Base-by-base conservation (phyloP, 2,113 vertebrate genomes). In the Piprites chloris region DNA sequence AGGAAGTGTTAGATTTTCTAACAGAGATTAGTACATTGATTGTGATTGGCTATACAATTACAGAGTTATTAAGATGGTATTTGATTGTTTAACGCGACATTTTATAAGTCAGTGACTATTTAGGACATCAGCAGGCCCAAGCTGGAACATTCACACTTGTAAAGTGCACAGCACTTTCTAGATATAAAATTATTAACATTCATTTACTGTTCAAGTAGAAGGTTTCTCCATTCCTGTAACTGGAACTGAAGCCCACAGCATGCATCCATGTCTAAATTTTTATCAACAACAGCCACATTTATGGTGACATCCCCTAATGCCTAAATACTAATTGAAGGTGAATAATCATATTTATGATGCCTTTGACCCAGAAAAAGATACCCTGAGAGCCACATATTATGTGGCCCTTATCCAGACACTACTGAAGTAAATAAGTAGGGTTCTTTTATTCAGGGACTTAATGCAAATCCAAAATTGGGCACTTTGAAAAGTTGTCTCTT, bases 1-100 rank as follows among this genome's bases (percentile, higher is more conserved):
- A 61, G 83, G 86, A 95, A 92, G 18, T 63, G 24, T 90, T 90
- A 61, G 73, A 92, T 86, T 88, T 96, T 87, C 55, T 78, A 80
- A 67, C 20, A 74, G 44, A 78, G 75, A 85, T 88, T 90, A 88
- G 63, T 24, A 53, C 28, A 86, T 63, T 62, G 87, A 93, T 30
- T 83, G 59, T 67, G 65, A 87, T 77, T 74, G 22, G 63, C 67
- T 77, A 47, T 28, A 46, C 67, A 85, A 46, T 81, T 94, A 82
- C 35, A 89, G 35, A 65, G 32, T 67, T 67, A 65, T 67, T 85
- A 85, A 63, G 22, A 30, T 71, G 55, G 21, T 14, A 52, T 76
- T 91, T 94, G 50, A 30, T 53, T 85, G 12, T 66, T 85, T 66
- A 90, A 80, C 18, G 4, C 2, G 20, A 9, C 18, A 69, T 93